Evolutionary conservation across 2,888 invertebrate genomes (phyloP).

Genomic region (Halictus quadricinctus): DNA sequence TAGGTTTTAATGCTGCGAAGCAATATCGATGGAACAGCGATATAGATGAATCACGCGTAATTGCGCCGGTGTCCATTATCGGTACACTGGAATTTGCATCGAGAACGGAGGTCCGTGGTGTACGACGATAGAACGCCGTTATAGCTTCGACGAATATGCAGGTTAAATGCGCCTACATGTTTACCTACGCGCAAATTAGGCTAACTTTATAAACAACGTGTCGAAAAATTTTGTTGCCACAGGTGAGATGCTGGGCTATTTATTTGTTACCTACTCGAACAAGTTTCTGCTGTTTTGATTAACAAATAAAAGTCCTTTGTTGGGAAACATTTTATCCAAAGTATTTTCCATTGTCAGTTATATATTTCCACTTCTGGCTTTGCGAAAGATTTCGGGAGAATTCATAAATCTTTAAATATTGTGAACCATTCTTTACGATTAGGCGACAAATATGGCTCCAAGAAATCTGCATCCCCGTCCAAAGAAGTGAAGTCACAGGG

Average conservation of each 20-base stretch:
- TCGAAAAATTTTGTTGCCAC: neutral
- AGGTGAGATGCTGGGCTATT: neutral
- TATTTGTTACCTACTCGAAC: too few relatives aligned
- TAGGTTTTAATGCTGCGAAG: constrained; percentile 32
- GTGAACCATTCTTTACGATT: too few relatives aligned
- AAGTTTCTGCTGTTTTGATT: too few relatives aligned
- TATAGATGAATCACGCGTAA: constrained; percentile 46
- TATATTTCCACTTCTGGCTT: too few relatives aligned
- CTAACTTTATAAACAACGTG: neutral
- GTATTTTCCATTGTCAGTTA: too few relatives aligned
- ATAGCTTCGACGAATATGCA: neutral
- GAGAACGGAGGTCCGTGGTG: constrained; percentile 1
- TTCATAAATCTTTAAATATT: too few relatives aligned
- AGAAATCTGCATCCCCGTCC: too few relatives aligned
- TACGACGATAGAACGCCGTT: neutral
- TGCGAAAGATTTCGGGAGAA: too few relatives aligned
- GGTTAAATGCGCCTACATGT: neutral
- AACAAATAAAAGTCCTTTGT: too few relatives aligned
- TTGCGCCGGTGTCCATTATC: constrained; percentile 32
- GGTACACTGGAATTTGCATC: constrained; percentile 23
- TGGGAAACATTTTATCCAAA: too few relatives aligned
- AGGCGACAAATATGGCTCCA: too few relatives aligned
- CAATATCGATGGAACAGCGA: constrained; percentile 30
- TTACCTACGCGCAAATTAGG: neutral
- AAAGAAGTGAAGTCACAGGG: too few relatives aligned